Evolutionary conservation across 2,797 vertebrate species (phyloP), one percentile per base, ranked within the genome.

Genomic region (Manis crassicaudata): DNA sequence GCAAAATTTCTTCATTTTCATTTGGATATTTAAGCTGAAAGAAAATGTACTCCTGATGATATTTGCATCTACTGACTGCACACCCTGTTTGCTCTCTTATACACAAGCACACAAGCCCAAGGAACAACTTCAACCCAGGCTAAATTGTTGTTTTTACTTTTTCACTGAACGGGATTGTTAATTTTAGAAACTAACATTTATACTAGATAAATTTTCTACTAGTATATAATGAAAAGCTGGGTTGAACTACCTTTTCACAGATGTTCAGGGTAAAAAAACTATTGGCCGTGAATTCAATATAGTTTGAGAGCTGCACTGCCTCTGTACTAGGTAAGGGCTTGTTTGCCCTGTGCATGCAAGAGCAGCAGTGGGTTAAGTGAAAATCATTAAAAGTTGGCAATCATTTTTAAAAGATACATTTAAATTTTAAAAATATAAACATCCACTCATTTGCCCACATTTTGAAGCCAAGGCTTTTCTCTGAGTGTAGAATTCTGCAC

Each of bases 1-100:
- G 98, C 97, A 99, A 98, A 97, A 99, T 98, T 98, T 99, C 99
- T 99, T 99, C 99, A 90, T 99, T 99, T 98, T 99, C 99, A 3
- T 98, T 98, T 70, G 99, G 99, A 97, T 99, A 99, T 95, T 99
- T 98, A 88, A 99, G 98, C 99, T 99, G 95, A 88, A 98, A 94
- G 82, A 97, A 92, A 98, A 95, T 1, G 72, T 0, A 86, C 7
- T 90, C 17, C 68, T 93, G 43, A 88, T 60, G 23, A 67, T 58
- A 62, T 35, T 60, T 84, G 72, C 4, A 65, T 25, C 32, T 46
- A 3, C 20, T 92, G 68, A 76, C 6, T 4, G 17, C 8, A 14
- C 23, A 20, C 40, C 0, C 0, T 29, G 1, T 8, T 1, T 32
- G 1, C 58, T 21, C 43, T 21, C 6, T 72, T 9, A 58, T 2